phyloP scores from a whole-genome alignment of 2,888 invertebrate species.

The Zootermopsis nevadensis region DNA sequence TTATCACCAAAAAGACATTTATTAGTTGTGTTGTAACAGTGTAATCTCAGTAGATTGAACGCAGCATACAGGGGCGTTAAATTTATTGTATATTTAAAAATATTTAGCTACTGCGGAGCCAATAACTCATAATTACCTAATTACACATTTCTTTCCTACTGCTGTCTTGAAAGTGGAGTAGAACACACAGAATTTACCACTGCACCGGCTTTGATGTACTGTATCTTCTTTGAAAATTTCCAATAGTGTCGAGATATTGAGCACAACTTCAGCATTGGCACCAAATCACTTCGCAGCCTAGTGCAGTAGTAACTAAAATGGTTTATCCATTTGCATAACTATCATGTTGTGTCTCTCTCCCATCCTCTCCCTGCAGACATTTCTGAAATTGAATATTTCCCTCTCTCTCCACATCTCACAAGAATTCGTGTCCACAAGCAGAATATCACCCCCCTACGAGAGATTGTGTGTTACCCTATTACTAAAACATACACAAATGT shows the following conservation, averaged over 20 bases:
- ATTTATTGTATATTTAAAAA: too few relatives aligned
- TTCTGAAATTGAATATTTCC: constrained; percentile 83
- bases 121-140: neutral
- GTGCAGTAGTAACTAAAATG: neutral
- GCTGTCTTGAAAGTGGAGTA: neutral
- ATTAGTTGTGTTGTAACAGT: too few relatives aligned
- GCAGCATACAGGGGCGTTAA: too few relatives aligned
- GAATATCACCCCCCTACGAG: constrained; percentile 64
- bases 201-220: neutral
- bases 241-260: neutral
- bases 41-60: too few relatives aligned
- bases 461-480: constrained; percentile 73
- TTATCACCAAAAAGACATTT: too few relatives aligned
- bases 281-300: neutral
- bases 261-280: constrained; percentile 21
- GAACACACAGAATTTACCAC: neutral
- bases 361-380: constrained; percentile 70
- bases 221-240: neutral
- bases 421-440: constrained; percentile 82
- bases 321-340: neutral
- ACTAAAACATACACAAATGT: constrained; percentile 58
- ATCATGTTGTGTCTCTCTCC: constrained; percentile 12
- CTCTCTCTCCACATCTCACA: constrained; percentile 82
- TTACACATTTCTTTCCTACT: neutral
- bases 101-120: too few relatives aligned